Conservation (phyloP, 2,113 vertebrate species). For the Tringa solitaria region DNA sequence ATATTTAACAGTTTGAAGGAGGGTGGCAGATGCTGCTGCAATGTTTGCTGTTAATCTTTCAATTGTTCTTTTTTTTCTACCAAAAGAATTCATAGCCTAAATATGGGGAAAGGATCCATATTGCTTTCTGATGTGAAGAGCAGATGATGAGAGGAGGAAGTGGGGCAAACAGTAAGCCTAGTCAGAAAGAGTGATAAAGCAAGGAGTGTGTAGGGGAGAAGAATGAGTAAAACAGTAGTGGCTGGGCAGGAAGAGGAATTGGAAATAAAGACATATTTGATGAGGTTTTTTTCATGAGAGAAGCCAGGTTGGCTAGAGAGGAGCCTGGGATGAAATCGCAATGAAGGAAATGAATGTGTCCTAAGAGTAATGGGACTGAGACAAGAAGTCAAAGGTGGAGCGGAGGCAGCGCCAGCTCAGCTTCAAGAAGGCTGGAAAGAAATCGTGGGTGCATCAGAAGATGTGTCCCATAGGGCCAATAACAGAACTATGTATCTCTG, state of each 20-base stretch:
- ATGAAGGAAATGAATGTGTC: not conserved
- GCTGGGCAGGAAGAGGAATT: not conserved
- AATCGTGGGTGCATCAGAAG: not conserved
- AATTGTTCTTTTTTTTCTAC: not conserved
- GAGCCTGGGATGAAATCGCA: not conserved
- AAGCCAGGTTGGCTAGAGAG: not conserved
- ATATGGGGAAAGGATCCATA: not conserved
- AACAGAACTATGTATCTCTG: not conserved
- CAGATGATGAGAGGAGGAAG: not conserved
- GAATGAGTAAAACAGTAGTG: not conserved
- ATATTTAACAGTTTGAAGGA: not conserved
- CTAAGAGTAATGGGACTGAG: not conserved
- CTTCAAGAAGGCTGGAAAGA: not conserved
- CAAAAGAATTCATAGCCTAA: not conserved
- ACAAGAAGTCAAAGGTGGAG: not conserved
- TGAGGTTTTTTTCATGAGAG: not conserved
- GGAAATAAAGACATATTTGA: not conserved
- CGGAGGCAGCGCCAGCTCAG: not conserved
- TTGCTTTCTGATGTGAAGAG: not conserved
- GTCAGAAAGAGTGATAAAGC: not conserved
- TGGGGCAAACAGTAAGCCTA: not conserved
- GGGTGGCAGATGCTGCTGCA: rapidly evolving
- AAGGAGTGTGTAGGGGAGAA: not conserved
- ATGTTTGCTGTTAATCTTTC: not conserved
- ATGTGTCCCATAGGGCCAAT: not conserved